Conservation (phyloP, 2,797 vertebrate genomes). For the Sciaenops ocellatus region DNA sequence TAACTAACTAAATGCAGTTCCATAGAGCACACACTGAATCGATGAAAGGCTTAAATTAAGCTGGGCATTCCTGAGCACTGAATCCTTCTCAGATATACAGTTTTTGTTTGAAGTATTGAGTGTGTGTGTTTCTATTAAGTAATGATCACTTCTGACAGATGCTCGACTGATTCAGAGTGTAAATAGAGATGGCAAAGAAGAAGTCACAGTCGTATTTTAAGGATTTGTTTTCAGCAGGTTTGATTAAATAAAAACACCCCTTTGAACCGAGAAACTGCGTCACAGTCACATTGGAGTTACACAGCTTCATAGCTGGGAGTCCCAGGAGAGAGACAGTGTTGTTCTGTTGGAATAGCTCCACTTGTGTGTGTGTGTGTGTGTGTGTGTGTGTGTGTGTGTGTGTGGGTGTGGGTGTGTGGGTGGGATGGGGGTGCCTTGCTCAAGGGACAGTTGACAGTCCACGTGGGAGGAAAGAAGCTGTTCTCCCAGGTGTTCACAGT, state of each 20-base stretch:
- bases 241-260: constrained; percentile 6
- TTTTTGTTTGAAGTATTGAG: constrained; percentile 42
- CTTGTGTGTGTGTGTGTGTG: too few species aligned
- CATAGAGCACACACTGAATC: constrained; percentile 47
- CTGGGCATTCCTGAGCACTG: constrained; percentile 5
- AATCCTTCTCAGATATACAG: constrained; percentile 25
- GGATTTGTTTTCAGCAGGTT: constrained; percentile 1
- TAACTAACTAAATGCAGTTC: constrained; percentile 56
- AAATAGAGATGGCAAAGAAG: constrained; percentile 25
- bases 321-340: constrained; percentile 11
- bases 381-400: too few species aligned
- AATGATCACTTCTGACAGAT: constrained; percentile 34
- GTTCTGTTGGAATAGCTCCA: constrained; percentile 8
- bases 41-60: constrained; percentile 53
- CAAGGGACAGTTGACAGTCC: constrained; percentile 9
- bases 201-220: constrained; percentile 16
- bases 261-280: constrained; percentile 30
- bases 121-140: constrained; percentile 13
- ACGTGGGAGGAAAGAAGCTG: neutral
- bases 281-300: constrained; percentile 15
- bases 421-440: constrained; percentile 12
- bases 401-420: too few species aligned
- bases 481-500: neutral
- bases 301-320: constrained; percentile 11
- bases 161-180: constrained; percentile 4